Evolutionary conservation across 2,888 invertebrate genomes (phyloP), one percentile per base, ranked within the genome.

Genomic region (Drosophila testacea): DNA sequence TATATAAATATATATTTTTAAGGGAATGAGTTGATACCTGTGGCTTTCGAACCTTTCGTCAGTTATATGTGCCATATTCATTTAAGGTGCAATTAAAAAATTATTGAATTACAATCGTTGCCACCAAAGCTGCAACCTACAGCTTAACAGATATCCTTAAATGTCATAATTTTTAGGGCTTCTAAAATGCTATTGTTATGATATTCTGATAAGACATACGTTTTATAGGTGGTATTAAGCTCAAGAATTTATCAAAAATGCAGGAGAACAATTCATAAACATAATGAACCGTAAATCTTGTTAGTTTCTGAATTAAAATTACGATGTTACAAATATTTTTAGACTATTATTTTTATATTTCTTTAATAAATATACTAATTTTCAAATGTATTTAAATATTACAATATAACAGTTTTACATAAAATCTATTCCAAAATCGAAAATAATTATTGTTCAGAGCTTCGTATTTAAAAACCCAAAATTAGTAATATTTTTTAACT

Each of bases 21-120:
- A 47, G 38, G 1, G 27, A 5, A 28, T 10, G 6, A 2, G 22
- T 11, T 10, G 46, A 38, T 46, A 44, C 68, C 73, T 54, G 47
- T 11, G n/a, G 51, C 44, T 34, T 10, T 5, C 13, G 59, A 6
- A 51, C 59, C 42, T 76, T 79, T 77, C 73, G 54, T 85, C 81
- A 81, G 64, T 64, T 73, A 71, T 34, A 69, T 71, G 73, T 60
- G 27, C 52, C 60, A 63, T 57, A 59, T 77, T 64, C 52, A 61
- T 65, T 65, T 54, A 57, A 60, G 69, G 47, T 68, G 61, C 57
- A 78, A 73, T 73, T 73, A 36, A 63, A 73, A 63, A 22, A 50
- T 34, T 11, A 34, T 34, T 34, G 32, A 63, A 32, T 28, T 34
- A 9, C 11, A 22, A 41, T 36, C 68, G 65, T 44, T 36, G 10